Base-by-base conservation (phyloP, 2,113 vertebrate species). In the Chaenogobius annularis region DNA sequence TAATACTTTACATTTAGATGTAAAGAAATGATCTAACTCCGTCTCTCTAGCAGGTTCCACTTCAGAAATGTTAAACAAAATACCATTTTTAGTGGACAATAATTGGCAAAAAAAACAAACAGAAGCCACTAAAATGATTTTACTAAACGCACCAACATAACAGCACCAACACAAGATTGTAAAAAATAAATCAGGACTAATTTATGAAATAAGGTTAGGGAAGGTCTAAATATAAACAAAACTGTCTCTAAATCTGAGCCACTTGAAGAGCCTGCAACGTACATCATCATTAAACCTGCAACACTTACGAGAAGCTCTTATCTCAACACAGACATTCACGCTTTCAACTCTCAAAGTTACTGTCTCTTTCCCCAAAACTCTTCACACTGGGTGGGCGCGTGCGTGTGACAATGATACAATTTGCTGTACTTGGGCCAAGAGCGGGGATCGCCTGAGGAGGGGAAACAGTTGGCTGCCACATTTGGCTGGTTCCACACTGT, bases 401-500 rank as follows among this genome's bases (percentile, higher is more conserved):
- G 44, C 83, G 47, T 20, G 55, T 20, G 71, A 64, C 74, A 79
- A 44, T 78, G 68, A 84, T 74, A 84, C 78, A 83, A 79, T 86
- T 79, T 85, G 71, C 78, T 89, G 89, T 84, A 85, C 66, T 19
- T 46, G 22, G 46, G 88, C 91, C 91, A 93, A 91, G 87, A 80
- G 70, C 78, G 80, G 71, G 79, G 78, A 88, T 84, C 74, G 87
- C 93, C 92, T 67, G 83, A 89, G 87, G 91, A 91, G 75, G 81
- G 80, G 71, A 80, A 92, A 90, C 93, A 94, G 90, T 92, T 93
- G 92, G 91, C 91, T 87, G 80, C 81, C 88, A 79, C 91, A 91
- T 93, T 91, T 91, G 91, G 91, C 86, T 81, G 87, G 90, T 91
- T 93, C 90, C 90, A 90, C 84, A 77, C 91, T 85, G 90, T 90